Evolutionary conservation across 2,113 vertebrate species (phyloP).

Genomic region (Cephalopholis sonnerati): DNA sequence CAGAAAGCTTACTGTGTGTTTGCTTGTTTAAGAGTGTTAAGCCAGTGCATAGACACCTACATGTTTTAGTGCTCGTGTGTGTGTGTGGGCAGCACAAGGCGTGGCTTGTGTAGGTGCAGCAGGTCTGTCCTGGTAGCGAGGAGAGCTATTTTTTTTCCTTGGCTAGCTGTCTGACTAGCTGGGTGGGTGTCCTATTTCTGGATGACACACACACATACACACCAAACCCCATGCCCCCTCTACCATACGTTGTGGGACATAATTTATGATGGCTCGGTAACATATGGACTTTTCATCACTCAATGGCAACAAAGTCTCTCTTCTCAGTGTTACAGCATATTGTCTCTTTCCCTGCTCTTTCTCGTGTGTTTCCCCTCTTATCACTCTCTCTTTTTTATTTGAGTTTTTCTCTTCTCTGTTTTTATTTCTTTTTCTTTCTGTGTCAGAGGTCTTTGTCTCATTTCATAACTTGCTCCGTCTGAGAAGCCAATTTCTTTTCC

Average conservation of each 20-base stretch:
- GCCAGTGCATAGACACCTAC: not conserved
- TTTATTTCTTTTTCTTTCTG: not conserved
- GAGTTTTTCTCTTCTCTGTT: not conserved
- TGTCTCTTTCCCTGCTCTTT: constrained; percentile 28
- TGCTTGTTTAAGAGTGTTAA: not conserved
- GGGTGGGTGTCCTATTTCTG: constrained; percentile 84
- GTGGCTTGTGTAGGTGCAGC: constrained; percentile 46
- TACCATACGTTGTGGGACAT: constrained; percentile 77
- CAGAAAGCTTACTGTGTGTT: constrained; percentile 16
- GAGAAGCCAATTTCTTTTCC: not conserved
- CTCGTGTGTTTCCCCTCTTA: not conserved
- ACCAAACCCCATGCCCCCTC: constrained; percentile 67
- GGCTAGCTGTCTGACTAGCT: constrained; percentile 75
- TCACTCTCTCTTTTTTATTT: constrained; percentile 26
- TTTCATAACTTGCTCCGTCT: not conserved
- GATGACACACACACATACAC: constrained; percentile 74
- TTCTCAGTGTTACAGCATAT: constrained; percentile 61
- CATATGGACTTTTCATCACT: constrained; percentile 84
- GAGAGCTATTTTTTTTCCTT: constrained; percentile 79
- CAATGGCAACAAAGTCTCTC: constrained; percentile 77
- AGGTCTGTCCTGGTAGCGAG: constrained; percentile 65
- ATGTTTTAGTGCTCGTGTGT: not conserved
- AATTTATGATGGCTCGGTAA: constrained; percentile 82
- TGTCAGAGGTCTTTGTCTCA: not conserved
- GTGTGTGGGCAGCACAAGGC: constrained; percentile 28